Conservation (phyloP, 2,113 vertebrate species). For the Cervus canadensis region DNA sequence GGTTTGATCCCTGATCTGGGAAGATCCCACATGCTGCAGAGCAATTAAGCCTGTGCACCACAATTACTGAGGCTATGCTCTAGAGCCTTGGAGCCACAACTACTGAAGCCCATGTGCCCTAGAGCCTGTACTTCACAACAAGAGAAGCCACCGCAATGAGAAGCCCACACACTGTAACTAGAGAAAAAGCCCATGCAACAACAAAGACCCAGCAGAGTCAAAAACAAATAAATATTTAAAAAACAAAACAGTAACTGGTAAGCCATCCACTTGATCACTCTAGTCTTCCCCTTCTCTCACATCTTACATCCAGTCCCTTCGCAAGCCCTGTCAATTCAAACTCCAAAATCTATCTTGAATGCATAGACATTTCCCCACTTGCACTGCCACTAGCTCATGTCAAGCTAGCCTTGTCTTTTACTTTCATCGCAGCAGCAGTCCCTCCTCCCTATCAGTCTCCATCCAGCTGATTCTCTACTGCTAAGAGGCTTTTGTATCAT, state of each 20-base stretch:
- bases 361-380: not conserved
- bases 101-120: not conserved
- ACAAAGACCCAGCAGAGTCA: not conserved
- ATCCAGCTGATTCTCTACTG: not conserved
- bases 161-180: not conserved
- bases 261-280: not conserved
- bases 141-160: not conserved
- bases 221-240: not conserved
- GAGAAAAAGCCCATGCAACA: not conserved
- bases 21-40: not conserved
- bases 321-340: not conserved
- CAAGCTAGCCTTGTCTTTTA: not conserved
- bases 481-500: not conserved
- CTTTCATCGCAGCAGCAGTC: not conserved
- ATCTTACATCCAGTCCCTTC: not conserved
- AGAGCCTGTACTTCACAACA: not conserved
- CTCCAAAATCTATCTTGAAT: not conserved
- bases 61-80: not conserved
- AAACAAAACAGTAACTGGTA: not conserved
- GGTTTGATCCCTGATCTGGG: not conserved
- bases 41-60: not conserved
- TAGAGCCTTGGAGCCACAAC: not conserved
- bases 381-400: not conserved
- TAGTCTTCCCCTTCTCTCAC: not conserved
- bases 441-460: not conserved